Evolutionary conservation across 92 coral and sea anemone species (phyloP), one percentile per base, ranked within the genome.

Genomic region (Palythoa heliodiscus): DNA sequence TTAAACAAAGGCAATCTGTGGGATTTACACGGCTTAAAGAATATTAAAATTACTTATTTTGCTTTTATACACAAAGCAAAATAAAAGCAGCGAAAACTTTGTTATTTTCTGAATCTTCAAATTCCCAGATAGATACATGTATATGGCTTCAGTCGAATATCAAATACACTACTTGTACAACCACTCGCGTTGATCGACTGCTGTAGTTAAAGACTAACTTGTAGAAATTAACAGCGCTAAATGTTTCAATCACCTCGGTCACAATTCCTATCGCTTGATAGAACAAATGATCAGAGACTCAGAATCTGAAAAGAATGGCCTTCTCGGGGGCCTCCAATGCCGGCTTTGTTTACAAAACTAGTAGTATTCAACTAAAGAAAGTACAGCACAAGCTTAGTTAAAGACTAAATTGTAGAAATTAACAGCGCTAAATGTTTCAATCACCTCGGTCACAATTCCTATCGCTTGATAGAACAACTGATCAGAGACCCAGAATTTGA

Each of bases 261-360:
- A 64, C n/a, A 23, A 67, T n/a, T 70, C 84, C 60, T 80, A 68
- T 35, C 35, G 84, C 54, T 80, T 67, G 22, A 80, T 52, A 80
- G 24, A 66, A 67, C 58, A 80, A 54, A 39, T 64, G 70, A 80
- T 67, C 73, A 66, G 47, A 5, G 75, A 23, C 55, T 5, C 4
- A 55, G 29, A 57, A 19, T 9, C 70, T 16, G 20, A 11, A 23
- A 8, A 80, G 19, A 80, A 80, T 40, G 22, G 74, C 58, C 23
- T 22, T 22, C 61, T 16, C 23, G 52, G 72, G 60, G 52, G 70
- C 69, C 55, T 63, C 4, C 10, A 57, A 78, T 78, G 60, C 10
- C 11, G 4, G 23, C 16, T 66, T 80, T 80, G 84, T 80, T 29
- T 64, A 25, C 43, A 11, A 52, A 64, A 47, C 60, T 53, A 39